Percentiles rank a stretch among this genome's conserved stretches.
Conservation (phyloP, 2,113 vertebrate species). For the Phalacrocorax carbo region DNA sequence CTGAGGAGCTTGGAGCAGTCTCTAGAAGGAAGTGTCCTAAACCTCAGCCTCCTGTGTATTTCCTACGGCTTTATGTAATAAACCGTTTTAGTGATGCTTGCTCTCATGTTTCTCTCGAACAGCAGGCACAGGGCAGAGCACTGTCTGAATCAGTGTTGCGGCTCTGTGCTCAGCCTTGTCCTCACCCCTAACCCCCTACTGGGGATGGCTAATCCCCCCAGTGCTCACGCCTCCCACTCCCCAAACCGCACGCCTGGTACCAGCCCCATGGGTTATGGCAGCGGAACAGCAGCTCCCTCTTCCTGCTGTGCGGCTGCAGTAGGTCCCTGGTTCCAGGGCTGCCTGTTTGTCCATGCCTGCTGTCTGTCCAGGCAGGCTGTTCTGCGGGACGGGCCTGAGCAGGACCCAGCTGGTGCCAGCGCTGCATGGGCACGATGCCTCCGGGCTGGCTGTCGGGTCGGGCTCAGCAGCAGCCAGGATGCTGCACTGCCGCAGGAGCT, state of each 20-base stretch:
- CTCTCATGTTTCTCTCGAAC: neutral
- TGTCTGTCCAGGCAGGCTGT: neutral
- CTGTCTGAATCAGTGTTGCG: neutral
- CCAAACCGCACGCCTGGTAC: neutral
- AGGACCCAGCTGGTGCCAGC: rapidly evolving
- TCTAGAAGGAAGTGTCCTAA: constrained; percentile 22
- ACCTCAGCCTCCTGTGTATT: constrained; percentile 67
- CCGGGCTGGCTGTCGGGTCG: rapidly evolving
- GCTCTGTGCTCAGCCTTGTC: neutral
- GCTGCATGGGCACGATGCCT: neutral
- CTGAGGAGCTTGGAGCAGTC: constrained; percentile 28
- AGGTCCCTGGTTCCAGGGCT: neutral
- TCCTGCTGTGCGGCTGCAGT: neutral
- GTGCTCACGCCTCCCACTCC: neutral
- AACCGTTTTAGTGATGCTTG: constrained; percentile 4
- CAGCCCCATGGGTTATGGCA: neutral
- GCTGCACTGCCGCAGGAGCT: rapidly evolving
- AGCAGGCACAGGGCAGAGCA: neutral
- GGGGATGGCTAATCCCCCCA: rapidly evolving
- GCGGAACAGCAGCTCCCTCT: neutral
- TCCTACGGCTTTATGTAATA: constrained; percentile 76
- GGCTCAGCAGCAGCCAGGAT: neutral
- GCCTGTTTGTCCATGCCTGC: neutral
- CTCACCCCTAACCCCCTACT: rapidly evolving
- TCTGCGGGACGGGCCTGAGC: neutral